Evolutionary conservation across 2,888 invertebrate genomes (phyloP).

Genomic region (Habroteleia sp.): DNA sequence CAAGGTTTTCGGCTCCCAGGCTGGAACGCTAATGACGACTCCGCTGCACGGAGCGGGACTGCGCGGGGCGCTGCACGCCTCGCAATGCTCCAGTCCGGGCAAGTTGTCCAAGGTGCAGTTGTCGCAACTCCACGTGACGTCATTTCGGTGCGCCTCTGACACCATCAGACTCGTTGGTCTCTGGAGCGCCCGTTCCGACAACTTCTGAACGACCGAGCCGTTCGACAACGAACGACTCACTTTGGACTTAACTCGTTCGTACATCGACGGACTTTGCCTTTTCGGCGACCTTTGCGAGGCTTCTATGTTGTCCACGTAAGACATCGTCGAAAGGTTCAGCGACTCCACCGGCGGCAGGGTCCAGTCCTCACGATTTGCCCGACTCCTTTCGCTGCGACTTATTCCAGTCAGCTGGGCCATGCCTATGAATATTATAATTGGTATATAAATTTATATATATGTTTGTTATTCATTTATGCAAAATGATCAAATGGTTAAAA

Average conservation of each 20-base stretch:
- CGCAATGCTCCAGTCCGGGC: conserved; percentile 85
- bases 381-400: conserved; percentile 71
- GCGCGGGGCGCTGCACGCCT: conserved; percentile 88
- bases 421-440: conserved; percentile 59
- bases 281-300: conserved; percentile 81
- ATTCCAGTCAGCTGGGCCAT: conserved; percentile 79
- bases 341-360: conserved; percentile 75
- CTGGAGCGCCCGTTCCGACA: conserved; percentile 82
- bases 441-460: too few species aligned
- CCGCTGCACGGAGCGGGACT: conserved; percentile 82
- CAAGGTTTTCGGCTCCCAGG: conserved; percentile 80
- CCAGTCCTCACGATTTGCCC: conserved; percentile 77
- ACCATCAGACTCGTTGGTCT: conserved; percentile 84
- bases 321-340: conserved; percentile 70
- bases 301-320: conserved; percentile 72
- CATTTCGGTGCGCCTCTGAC: conserved; percentile 80
- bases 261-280: conserved; percentile 81
- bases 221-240: conserved; percentile 85
- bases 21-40: conserved; percentile 81
- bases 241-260: conserved; percentile 82
- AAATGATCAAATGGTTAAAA: too few species aligned
- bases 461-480: too few species aligned
- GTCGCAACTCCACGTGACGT: conserved; percentile 85
- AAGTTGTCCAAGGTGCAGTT: conserved; percentile 90
- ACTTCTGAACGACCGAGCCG: conserved; percentile 85